A percentile compares a stretch with the other conserved stretches of the same genome.
Conservation (phyloP, 92 coral and sea anemone species). For the Heliopora coerulea region DNA sequence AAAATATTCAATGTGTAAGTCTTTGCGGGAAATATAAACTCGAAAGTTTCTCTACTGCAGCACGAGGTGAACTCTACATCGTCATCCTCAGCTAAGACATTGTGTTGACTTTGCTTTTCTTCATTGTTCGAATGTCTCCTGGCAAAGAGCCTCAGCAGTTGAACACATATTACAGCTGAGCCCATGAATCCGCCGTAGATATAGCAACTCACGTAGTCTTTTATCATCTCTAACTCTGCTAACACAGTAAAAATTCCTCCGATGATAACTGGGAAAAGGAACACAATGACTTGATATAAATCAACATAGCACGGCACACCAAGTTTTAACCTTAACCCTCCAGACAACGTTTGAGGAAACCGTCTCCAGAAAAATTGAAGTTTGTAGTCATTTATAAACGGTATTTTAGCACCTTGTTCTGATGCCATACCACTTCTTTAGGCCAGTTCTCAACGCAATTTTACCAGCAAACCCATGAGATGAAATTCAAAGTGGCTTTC, state of each 20-base stretch:
- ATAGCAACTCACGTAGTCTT: conserved; percentile 62
- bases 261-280: conserved; percentile 61
- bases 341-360: conserved; percentile 82
- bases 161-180: conserved; percentile 49
- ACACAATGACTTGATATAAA: conserved; percentile 71
- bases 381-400: conserved; percentile 94
- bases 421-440: conserved; percentile 60
- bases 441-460: not conserved
- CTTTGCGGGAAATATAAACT: conserved; percentile 76
- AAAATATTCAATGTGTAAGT: conserved; percentile 58
- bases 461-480: too few relatives aligned
- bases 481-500: too few relatives aligned
- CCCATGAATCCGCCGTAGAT: conserved; percentile 68
- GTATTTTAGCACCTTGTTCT: conserved; percentile 78
- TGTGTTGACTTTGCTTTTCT: conserved; percentile 61
- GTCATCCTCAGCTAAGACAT: conserved; percentile 84
- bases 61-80: conserved; percentile 86
- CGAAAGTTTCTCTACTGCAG: conserved; percentile 77
- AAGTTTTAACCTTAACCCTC: conserved; percentile 80
- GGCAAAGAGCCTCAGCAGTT: conserved; percentile 60
- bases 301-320: conserved; percentile 84
- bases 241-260: conserved; percentile 82
- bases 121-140: conserved; percentile 56
- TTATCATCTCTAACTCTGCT: conserved; percentile 63
- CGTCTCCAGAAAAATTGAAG: conserved; percentile 89